A percentile compares a stretch with the other conserved stretches of the same genome.
phyloP scores from a whole-genome alignment of 2,888 invertebrate genomes.

The Heliothis peltigera region DNA sequence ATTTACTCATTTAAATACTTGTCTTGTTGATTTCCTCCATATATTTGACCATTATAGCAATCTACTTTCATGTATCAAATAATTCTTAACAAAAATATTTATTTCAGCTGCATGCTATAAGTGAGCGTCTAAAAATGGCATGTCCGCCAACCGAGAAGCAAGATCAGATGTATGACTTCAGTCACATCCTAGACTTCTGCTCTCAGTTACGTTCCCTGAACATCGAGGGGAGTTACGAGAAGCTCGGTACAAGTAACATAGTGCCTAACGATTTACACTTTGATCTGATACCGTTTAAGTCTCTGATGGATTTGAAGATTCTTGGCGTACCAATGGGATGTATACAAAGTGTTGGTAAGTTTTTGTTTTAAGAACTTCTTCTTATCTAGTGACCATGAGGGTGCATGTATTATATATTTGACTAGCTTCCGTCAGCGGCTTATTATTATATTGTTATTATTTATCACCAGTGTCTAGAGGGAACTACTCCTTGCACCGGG shows the following conservation, averaged over 20 bases:
- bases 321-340: slow-evolving; percentile 92
- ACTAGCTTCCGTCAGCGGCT: too few relatives aligned
- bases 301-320: slow-evolving; percentile 92
- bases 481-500: too few relatives aligned
- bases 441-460: too few relatives aligned
- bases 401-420: too few relatives aligned
- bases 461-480: too few relatives aligned
- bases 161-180: slow-evolving; percentile 96
- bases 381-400: too few relatives aligned
- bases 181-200: slow-evolving; percentile 97
- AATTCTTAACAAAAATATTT: slow-evolving; percentile 17
- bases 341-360: slow-evolving; percentile 91
- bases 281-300: slow-evolving; percentile 96
- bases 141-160: slow-evolving; percentile 94
- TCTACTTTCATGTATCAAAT: too few relatives aligned
- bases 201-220: slow-evolving; percentile 92
- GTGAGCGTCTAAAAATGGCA: slow-evolving; percentile 95
- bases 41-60: too few relatives aligned
- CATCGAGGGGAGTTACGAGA: slow-evolving; percentile 92
- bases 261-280: slow-evolving; percentile 94
- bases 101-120: slow-evolving; percentile 96
- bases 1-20: too few relatives aligned
- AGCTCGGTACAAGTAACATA: slow-evolving; percentile 95
- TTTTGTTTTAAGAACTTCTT: background rate
- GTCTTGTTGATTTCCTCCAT: too few relatives aligned